These are phyloP conservation scores for Platyrinchus mystaceus DNA, from an alignment of 2,797 vertebrate species.

Conservation along the genomic window DNA sequence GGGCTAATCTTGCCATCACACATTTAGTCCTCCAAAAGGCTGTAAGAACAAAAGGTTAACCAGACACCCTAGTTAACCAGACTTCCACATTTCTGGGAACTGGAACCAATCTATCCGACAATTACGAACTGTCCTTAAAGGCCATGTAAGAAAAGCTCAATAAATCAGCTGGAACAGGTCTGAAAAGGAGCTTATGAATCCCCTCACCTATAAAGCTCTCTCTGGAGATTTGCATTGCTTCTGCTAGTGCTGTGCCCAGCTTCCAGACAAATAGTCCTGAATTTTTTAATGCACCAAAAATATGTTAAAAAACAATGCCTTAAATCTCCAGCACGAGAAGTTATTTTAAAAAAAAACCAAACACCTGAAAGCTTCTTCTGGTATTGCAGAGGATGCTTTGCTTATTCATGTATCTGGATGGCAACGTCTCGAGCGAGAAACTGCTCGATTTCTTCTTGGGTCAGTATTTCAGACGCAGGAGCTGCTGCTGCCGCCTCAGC, in stretches of 20 bases:
- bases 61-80: not conserved
- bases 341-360: not conserved
- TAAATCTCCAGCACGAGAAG: not conserved
- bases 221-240: conserved; percentile 5
- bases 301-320: not conserved
- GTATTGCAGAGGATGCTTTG: not conserved
- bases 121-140: not conserved
- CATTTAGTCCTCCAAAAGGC: not conserved
- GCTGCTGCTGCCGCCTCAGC: not conserved
- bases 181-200: not conserved
- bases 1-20: not conserved
- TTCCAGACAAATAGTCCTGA: not conserved
- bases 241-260: not conserved
- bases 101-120: not conserved
- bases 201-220: not conserved
- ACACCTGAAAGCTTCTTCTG: not conserved
- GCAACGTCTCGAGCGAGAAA: conserved; percentile 42
- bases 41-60: not conserved
- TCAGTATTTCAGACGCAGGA: conserved; percentile 15
- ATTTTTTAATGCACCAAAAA: not conserved
- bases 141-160: not conserved
- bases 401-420: conserved; percentile 42
- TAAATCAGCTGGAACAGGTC: not conserved
- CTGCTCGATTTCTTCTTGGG: conserved; percentile 60
- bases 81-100: not conserved